phyloP scores from a whole-genome alignment of 2,797 vertebrate species.

The Pseudochromis fuscus region DNA sequence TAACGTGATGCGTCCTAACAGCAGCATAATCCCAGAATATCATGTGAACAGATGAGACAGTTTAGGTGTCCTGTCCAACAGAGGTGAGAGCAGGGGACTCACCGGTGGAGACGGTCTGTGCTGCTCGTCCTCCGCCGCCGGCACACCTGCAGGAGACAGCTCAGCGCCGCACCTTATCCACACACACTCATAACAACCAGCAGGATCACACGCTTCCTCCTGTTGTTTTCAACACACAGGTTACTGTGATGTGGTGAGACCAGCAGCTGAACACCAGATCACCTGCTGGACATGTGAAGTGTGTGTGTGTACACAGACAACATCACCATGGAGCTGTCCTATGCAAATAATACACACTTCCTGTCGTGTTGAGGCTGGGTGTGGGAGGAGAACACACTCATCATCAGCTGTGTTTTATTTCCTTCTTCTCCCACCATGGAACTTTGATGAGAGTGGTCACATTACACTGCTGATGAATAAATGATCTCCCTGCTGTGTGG shows the following conservation, averaged over 20 bases:
- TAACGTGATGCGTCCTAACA: too few species aligned
- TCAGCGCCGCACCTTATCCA: slow-evolving; percentile 21
- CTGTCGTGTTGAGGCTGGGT: neutral
- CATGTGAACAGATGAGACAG: too few species aligned
- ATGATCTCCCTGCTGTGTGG: slow-evolving; percentile 13
- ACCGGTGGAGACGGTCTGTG: slow-evolving; percentile 1
- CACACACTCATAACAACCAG: neutral
- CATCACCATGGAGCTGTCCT: slow-evolving; percentile 43
- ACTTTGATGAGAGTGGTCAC: slow-evolving; percentile 43
- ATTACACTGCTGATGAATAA: slow-evolving; percentile 53
- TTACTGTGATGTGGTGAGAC: neutral
- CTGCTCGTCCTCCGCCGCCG: slow-evolving; percentile 3
- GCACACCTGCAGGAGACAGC: slow-evolving; percentile 18
- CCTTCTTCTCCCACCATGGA: slow-evolving; percentile 20
- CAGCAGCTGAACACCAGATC: neutral
- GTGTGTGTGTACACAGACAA: slow-evolving; percentile 1
- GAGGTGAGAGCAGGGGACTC: slow-evolving; percentile 10
- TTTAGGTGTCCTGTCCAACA: too few species aligned
- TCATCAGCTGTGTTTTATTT: neutral
- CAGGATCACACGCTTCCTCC: neutral
- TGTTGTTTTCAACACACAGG: neutral
- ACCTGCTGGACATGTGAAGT: neutral
- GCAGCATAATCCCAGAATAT: too few species aligned
- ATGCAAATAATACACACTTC: slow-evolving; percentile 50
- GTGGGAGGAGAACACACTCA: slow-evolving; percentile 13